These are phyloP conservation scores for Capromys pilorides DNA, from an alignment of 2,797 vertebrate species.

Conservation along the genomic window DNA sequence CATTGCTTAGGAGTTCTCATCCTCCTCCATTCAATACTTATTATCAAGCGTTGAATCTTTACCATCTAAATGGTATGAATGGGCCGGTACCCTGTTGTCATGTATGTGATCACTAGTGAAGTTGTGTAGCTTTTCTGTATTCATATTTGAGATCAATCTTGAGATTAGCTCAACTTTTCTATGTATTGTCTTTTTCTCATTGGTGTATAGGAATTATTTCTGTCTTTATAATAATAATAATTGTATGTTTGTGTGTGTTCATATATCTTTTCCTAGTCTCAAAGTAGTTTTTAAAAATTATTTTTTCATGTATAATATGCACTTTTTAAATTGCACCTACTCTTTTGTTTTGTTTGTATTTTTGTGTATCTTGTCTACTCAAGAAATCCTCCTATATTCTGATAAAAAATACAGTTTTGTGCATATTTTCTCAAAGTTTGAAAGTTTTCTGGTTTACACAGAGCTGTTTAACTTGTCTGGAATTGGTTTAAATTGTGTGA, in stretches of 20 bases:
- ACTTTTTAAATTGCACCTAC: constrained; percentile 4
- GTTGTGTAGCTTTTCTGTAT: not conserved
- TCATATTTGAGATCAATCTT: constrained; percentile 23
- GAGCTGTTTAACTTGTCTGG: not conserved
- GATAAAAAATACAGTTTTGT: not conserved
- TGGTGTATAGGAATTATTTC: constrained; percentile 17
- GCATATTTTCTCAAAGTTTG: constrained; percentile 18
- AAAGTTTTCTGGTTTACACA: not conserved
- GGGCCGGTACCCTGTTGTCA: not conserved
- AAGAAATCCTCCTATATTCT: not conserved
- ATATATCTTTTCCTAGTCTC: not conserved
- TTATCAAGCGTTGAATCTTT: not conserved
- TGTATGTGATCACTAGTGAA: not conserved
- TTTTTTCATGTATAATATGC: constrained; percentile 14
- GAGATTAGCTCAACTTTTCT: constrained; percentile 8
- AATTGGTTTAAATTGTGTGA: not conserved
- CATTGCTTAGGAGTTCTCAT: not conserved
- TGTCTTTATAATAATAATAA: not conserved
- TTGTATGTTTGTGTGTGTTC: not conserved
- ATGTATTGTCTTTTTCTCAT: constrained; percentile 28
- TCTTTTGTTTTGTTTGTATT: constrained; percentile 23
- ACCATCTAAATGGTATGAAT: not conserved
- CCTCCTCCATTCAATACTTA: not conserved
- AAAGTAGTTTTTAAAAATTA: not conserved
- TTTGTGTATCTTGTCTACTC: not conserved